Conservation (phyloP, 1,140 invertebrate genomes). For the honey bee (Apis mellifera) region DNA sequence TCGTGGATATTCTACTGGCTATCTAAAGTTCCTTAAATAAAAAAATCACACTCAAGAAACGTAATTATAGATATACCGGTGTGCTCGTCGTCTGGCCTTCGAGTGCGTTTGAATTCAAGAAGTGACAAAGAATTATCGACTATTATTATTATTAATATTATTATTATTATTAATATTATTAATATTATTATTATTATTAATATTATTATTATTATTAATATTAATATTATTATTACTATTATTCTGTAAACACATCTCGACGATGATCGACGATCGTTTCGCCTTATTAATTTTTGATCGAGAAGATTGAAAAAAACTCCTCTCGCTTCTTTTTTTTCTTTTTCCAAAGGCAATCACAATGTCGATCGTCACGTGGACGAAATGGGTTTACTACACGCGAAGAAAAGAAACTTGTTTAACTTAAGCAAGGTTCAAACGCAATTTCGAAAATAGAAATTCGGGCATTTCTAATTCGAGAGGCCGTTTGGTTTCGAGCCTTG, state of each 20-base stretch:
- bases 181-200: too few species aligned
- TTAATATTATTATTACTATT: too few species aligned
- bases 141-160: background rate
- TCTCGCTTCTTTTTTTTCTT: too few species aligned
- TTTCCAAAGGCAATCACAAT: background rate
- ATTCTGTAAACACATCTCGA: background rate
- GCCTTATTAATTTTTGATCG: too few species aligned
- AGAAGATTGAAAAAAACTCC: too few species aligned
- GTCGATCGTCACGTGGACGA: too few species aligned
- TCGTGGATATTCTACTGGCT: constrained; percentile 47
- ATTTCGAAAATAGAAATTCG: background rate
- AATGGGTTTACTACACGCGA: background rate
- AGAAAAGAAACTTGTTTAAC: background rate
- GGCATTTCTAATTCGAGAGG: background rate
- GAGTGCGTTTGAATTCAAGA: background rate
- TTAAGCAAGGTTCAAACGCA: background rate
- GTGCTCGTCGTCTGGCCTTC: constrained; percentile 14
- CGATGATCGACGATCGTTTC: background rate
- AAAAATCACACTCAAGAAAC: constrained; percentile 79
- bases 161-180: too few species aligned
- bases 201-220: too few species aligned
- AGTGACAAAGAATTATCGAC: background rate
- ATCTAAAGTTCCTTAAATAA: constrained; percentile 68
- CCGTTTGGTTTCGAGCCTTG: background rate
- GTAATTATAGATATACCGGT: constrained; percentile 55